Conservation (phyloP, 2,113 vertebrate genomes). For the Dolichallabes microphthalmus region DNA sequence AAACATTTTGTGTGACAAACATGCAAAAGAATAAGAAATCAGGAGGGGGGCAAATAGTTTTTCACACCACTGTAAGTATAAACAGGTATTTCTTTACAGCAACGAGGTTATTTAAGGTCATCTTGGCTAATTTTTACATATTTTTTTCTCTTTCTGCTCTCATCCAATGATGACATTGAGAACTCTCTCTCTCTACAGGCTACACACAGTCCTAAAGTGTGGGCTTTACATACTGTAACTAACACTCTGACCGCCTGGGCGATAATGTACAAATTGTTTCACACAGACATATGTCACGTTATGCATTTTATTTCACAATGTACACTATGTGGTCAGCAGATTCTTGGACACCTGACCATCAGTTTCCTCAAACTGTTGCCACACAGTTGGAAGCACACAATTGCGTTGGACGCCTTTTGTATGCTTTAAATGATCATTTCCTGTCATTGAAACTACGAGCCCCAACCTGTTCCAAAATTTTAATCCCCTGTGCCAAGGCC, state of each 20-base stretch:
- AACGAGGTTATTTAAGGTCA: background rate
- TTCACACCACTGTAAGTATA: too few species aligned
- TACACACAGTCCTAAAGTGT: background rate
- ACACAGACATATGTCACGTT: too few species aligned
- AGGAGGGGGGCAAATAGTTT: too few species aligned
- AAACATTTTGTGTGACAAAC: too few species aligned
- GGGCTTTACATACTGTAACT: background rate
- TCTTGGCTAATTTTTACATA: background rate
- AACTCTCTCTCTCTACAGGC: background rate
- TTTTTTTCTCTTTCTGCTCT: background rate
- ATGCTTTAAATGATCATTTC: background rate
- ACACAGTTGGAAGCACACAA: background rate
- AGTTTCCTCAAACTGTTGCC: background rate
- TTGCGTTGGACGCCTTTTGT: background rate
- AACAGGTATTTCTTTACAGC: constrained; percentile 5
- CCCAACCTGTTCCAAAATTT: background rate
- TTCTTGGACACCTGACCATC: background rate
- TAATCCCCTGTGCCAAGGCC: background rate
- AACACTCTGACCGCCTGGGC: constrained; percentile 1
- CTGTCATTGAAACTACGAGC: background rate
- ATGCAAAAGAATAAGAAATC: too few species aligned
- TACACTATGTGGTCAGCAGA: background rate
- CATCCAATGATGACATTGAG: background rate
- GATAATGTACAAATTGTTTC: too few species aligned
- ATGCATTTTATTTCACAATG: background rate